Evolutionary conservation across 2,888 invertebrate genomes (phyloP).

Genomic region (Agrotis clavis): DNA sequence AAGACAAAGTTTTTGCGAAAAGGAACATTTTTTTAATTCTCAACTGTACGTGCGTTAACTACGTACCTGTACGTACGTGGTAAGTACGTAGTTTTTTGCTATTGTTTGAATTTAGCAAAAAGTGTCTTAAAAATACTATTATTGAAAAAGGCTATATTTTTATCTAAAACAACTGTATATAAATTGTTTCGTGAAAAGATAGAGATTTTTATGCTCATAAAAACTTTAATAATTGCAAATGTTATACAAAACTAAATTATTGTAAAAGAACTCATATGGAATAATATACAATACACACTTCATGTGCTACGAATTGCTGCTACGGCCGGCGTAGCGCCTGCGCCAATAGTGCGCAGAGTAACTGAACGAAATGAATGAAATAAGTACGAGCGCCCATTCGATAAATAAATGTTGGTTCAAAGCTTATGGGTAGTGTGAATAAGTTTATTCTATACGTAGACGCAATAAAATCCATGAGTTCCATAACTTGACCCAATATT

Average conservation of each 20-base stretch:
- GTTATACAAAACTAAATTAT: no score
- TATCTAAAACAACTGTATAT: neutral
- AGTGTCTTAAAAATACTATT: constrained; percentile 46
- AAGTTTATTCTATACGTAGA: neutral
- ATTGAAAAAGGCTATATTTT: constrained; percentile 7
- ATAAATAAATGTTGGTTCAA: neutral
- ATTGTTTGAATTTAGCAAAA: constrained; percentile 68
- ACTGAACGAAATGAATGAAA: neutral
- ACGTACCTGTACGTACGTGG: constrained; percentile 74
- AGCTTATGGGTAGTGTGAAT: neutral
- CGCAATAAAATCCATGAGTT: neutral
- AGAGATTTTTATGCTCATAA: neutral
- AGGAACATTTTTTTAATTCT: constrained; percentile 72
- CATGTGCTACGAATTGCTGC: constrained; percentile 14
- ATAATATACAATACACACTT: no score
- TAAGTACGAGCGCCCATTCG: neutral
- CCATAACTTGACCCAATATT: neutral
- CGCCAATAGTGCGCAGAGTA: no score
- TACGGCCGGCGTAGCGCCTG: constrained; percentile 18
- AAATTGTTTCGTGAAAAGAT: no score
- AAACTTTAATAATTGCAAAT: neutral
- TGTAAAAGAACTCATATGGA: neutral
- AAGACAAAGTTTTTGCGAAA: constrained; percentile 73
- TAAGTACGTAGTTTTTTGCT: constrained; percentile 70
- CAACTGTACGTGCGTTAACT: constrained; percentile 71